Percentiles rank a stretch among this genome's conserved stretches.
Evolutionary conservation across 2,797 vertebrate genomes (phyloP).

Genomic region (Epinephelus coioides): DNA sequence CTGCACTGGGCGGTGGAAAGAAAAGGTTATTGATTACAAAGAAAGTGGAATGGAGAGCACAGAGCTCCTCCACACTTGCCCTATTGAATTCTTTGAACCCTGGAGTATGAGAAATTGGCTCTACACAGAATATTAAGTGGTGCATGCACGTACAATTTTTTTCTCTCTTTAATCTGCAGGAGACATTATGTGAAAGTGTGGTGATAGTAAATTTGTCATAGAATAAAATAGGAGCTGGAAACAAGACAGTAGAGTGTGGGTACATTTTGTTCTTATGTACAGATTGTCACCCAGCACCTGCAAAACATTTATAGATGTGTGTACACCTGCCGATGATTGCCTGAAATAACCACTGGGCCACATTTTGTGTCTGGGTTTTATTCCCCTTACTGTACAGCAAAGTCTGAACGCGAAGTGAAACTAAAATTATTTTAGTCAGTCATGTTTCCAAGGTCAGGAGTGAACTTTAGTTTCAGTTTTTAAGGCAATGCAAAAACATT

Average conservation of each 20-base stretch:
- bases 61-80: slow-evolving; percentile 12
- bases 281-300: too few species aligned
- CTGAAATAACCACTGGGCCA: background rate
- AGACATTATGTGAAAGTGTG: background rate
- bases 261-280: background rate
- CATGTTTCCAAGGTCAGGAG: background rate
- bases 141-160: background rate
- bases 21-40: slow-evolving; percentile 61
- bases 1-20: background rate
- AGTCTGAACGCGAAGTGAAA: slow-evolving; percentile 1
- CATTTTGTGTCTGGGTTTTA: background rate
- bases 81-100: slow-evolving; percentile 43
- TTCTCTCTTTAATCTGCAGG: background rate
- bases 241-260: too few species aligned
- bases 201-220: background rate
- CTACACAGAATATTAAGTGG: slow-evolving; percentile 18
- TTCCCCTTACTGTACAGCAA: background rate
- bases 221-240: background rate
- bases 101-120: slow-evolving; percentile 17
- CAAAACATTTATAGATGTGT: background rate
- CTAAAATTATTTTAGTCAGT: background rate
- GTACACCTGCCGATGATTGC: too few species aligned
- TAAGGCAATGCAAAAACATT: background rate
- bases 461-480: background rate
- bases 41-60: slow-evolving; percentile 21